Evolutionary conservation across 2,797 vertebrate species (phyloP), one percentile per base, ranked within the genome.

Genomic region (Coccyzus lansbergi): DNA sequence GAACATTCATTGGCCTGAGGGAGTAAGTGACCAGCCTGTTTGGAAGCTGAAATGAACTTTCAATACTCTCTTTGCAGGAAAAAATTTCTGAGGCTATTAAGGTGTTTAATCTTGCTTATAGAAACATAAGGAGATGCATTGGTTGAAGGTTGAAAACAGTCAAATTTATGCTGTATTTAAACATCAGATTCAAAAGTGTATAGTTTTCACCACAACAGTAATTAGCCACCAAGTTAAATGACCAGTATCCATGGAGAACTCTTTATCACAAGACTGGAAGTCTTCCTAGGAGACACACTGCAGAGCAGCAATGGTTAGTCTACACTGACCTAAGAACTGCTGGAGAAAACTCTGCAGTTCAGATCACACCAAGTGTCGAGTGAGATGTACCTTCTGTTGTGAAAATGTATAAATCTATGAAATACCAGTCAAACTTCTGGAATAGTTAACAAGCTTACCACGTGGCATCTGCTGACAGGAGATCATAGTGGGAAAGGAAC

Each of bases 371-470:
- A 12, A 81, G 36, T 1, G 0, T 70, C 53, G 86, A 72, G 33
- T 0, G 0, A 88, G 36, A 74, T 62, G 82, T 91, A 78, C 81
- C 78, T 85, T 84, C 60, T 48, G 52, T 44, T 72, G 10, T 86
- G 60, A 81, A 94, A 94, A 72, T 26, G 15, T 60, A 33, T 21
- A 52, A 48, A 76, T 19, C 63, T 76, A 25, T 15, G 38, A 88
- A 92, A 78, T 26, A 42, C 8, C 44, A 78, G 60, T 58, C 63
- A 83, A 90, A 93, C 58, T 49, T 79, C 63, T 74, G 63, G 69
- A 65, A 52, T 48, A 90, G 44, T 88, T 86, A 94, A 81, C 82
- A 86, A 90, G 55, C 21, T 83, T 67, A n/a, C 40, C 63, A 70
- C 17, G 5, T 29, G 33, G 38, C 52, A 56, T 60, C 59, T 82